Evolutionary conservation across 2,113 vertebrate genomes (phyloP), one percentile per base, ranked within the genome.

Genomic region (Onychostruthus taczanowskii): DNA sequence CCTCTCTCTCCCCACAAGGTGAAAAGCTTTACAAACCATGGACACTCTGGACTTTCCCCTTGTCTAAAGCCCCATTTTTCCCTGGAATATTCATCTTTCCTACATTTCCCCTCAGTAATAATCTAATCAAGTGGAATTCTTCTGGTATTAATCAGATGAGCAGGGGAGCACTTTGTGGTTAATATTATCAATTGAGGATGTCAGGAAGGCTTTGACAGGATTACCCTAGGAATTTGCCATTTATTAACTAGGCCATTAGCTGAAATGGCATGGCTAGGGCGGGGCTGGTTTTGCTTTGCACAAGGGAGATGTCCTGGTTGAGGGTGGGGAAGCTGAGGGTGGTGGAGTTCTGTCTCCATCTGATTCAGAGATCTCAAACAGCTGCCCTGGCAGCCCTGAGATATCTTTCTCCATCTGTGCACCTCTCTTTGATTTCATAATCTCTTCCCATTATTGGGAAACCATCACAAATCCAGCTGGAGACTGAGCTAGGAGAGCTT

Each of bases 361-460:
- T 95, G 88, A 97, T 94, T 94, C 73, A 39, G 86, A 84, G 92
- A 97, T 94, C 95, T 95, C 24, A 2, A 96, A 81, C 94, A 95
- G 94, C 94, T 95, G 94, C 83, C 90, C 93, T 95, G 93, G 93
- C 94, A 96, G 88, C 92, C 80, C 69, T 62, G 52, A 80, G 79
- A 58, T 95, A 92, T 95, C 95, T 93, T 67, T 93, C 61, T 59
- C 72, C 95, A 95, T 95, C 94, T 90, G 61, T 93, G 73, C 1
- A 16, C 80, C 93, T 93, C 50, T 93, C 82, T 85, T 92, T 78
- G 83, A 93, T 97, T 94, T 97, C 96, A 96, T 96, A 95, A 96
- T 89, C 92, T 95, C 68, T 95, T 95, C 69, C 86, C 95, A 84
- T 84, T 96, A 89, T 96, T 95, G 94, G 67, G 96, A 96, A 97